Evolutionary conservation across 2,888 invertebrate species (phyloP), one percentile per base, ranked within the genome.

Genomic region (Pseudococcus jackbeardsleyi): DNA sequence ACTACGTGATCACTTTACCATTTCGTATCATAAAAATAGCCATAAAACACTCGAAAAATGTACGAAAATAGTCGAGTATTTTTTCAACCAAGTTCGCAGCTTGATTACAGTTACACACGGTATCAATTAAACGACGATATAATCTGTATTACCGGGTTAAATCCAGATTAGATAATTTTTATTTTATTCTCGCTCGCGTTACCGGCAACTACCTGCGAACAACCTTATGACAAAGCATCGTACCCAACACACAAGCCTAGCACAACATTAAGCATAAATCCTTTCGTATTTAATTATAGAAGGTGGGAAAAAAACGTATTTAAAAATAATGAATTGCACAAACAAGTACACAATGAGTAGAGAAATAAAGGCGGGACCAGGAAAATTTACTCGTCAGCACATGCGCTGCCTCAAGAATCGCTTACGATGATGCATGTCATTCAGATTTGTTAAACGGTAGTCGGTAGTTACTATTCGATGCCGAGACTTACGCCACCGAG

Each of bases 291-390:
- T 64, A 64, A 64, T 64, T 64, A 64, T 22, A 50, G 15, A 17
- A 12, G 46, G 46, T 12, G 46, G 64, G 12, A 19, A 64, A 19
- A 64, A 64, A 64, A 64, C 64, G 64, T 64, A 64, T 64, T 64
- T 64, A 33, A 64, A 64, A 64, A 64, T 77, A 77, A 77, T 77
- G 77, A 77, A 77, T 77, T 26, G 77, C 77, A 77, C 26, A 77
- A 77, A 77, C 77, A 77, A 15, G 39, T 77, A 77, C 12, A 77
- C 50, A 50, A 50, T 50, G 50, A 15, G 17, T 46, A 46, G 6
- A 46, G 15, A 50, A 39, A 33, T 39, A 39, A 77, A 77, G 77
- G 77, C 77, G 77, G 77, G 26, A 12, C 39, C 39, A 12, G 77
- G 77, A 77, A 33, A 77, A 77, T 77, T 77, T 77, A 50, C 77